phyloP scores from a whole-genome alignment of 2,797 vertebrate genomes.

The Luscinia luscinia region DNA sequence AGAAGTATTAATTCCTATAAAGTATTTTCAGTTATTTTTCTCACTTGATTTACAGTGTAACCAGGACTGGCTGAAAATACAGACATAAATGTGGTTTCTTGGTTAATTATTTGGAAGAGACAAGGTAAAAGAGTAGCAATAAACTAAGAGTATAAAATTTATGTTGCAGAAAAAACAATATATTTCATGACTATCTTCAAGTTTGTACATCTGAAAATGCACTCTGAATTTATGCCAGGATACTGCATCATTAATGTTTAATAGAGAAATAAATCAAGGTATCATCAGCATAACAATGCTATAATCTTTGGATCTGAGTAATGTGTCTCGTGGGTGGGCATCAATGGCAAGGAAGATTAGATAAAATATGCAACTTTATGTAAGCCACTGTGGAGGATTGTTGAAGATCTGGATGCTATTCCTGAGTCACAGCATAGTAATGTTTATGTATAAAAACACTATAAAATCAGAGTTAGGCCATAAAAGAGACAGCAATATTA shows the following conservation, averaged over 20 bases:
- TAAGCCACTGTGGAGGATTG: slow-evolving; percentile 1
- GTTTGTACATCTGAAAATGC: slow-evolving; percentile 1
- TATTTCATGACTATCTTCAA: background rate
- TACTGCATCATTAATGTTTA: slow-evolving; percentile 44
- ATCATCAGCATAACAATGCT: slow-evolving; percentile 57
- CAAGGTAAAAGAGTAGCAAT: background rate
- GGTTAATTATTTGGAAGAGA: background rate
- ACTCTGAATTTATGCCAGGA: background rate
- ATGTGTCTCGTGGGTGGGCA: slow-evolving; percentile 47
- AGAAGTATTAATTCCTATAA: background rate
- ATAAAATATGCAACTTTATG: slow-evolving; percentile 41
- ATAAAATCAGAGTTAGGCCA: background rate
- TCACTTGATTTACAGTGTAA: background rate
- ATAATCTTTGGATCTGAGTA: slow-evolving; percentile 42
- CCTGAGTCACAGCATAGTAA: slow-evolving; percentile 17
- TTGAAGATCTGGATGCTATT: slow-evolving; percentile 7
- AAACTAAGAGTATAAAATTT: background rate
- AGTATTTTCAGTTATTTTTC: background rate
- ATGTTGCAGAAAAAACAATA: background rate
- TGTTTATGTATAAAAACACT: slow-evolving; percentile 2
- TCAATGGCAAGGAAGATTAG: slow-evolving; percentile 30
- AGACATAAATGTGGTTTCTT: background rate
- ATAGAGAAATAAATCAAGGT: slow-evolving; percentile 52
- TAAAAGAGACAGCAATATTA: slow-evolving; percentile 1
- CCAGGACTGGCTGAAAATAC: background rate